phyloP scores from a whole-genome alignment of 1,140 invertebrate species.

The Drosophila suzukii region DNA sequence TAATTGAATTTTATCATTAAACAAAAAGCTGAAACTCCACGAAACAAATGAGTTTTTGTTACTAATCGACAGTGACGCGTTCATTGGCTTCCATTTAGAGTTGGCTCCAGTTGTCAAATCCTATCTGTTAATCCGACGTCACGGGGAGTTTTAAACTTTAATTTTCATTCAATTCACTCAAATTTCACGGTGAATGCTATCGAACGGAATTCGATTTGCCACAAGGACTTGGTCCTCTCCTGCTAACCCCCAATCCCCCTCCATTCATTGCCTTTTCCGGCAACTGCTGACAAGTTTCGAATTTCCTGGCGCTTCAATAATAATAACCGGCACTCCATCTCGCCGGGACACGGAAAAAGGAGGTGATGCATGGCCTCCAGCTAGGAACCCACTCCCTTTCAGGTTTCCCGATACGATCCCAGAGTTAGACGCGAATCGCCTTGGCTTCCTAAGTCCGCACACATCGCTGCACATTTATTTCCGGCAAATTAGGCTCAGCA shows the following conservation, averaged over 20 bases:
- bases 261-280: constrained; percentile 27
- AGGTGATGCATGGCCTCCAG: constrained; percentile 13
- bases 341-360: not conserved
- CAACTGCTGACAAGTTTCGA: constrained; percentile 73
- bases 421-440: constrained; percentile 34
- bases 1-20: not conserved
- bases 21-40: not conserved
- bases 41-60: not conserved
- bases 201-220: constrained; percentile 66
- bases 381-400: constrained; percentile 1
- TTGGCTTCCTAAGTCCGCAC: constrained; percentile 73
- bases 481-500: constrained; percentile 77
- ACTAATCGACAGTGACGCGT: not conserved
- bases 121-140: not conserved
- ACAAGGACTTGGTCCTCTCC: constrained; percentile 31
- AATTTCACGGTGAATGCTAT: constrained; percentile 51
- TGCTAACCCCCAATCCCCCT: not conserved
- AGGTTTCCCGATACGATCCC: not conserved
- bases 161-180: constrained; percentile 21
- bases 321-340: constrained; percentile 49
- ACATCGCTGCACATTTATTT: constrained; percentile 83
- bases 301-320: constrained; percentile 69
- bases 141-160: constrained; percentile 8
- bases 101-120: constrained; percentile 1
- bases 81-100: constrained; percentile 5